Evolutionary conservation across 2,797 vertebrate species (phyloP).

Genomic region (Argentina silus): DNA sequence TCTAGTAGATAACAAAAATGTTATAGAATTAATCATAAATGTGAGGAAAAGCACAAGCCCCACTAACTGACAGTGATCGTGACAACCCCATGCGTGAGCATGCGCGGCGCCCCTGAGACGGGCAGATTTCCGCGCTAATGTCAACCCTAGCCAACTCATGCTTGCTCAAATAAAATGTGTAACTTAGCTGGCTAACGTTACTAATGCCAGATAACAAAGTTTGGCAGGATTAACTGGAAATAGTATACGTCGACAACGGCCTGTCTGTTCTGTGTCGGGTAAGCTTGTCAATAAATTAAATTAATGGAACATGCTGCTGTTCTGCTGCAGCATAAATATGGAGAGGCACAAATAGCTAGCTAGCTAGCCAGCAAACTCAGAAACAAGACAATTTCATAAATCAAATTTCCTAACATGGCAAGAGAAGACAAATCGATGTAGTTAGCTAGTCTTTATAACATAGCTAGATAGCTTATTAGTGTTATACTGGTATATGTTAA

Average conservation of each 20-base stretch:
- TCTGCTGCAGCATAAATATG: no score
- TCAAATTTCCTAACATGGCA: no score
- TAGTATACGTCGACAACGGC: background rate
- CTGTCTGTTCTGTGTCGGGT: background rate
- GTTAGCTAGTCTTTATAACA: no score
- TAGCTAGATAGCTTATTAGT: background rate
- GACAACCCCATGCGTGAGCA: background rate
- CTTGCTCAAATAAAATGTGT: background rate
- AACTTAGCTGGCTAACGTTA: background rate
- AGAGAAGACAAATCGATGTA: no score
- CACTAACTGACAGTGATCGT: no score
- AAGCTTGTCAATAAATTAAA: background rate
- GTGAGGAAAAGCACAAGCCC: no score
- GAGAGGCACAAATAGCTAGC: background rate
- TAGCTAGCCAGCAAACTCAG: background rate
- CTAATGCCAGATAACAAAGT: background rate
- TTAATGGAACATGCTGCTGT: background rate
- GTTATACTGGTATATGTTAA: background rate
- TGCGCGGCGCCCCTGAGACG: background rate
- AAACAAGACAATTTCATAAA: background rate
- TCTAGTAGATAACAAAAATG: no score
- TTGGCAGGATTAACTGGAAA: background rate
- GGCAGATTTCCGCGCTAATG: background rate
- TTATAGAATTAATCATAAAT: no score
- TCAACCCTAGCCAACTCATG: background rate